Evolutionary conservation across 2,797 vertebrate genomes (phyloP).

Genomic region (Rousettus madagascariensis): DNA sequence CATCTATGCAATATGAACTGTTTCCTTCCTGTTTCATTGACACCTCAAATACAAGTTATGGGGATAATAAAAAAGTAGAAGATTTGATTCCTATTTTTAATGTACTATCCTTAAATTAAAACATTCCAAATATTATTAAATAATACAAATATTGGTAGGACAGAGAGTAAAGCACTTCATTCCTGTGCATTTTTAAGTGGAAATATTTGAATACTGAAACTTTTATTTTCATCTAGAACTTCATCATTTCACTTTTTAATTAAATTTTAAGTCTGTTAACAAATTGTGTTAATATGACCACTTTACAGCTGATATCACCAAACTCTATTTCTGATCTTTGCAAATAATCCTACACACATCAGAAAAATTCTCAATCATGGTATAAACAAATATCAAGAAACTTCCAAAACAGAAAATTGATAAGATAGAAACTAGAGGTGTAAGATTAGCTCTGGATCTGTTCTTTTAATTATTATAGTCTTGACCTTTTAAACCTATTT

Average conservation of each 20-base stretch:
- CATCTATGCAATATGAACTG: not conserved
- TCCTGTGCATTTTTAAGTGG: not conserved
- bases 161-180: not conserved
- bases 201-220: not conserved
- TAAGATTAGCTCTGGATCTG: not conserved
- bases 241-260: not conserved
- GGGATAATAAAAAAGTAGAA: not conserved
- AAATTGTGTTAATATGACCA: not conserved
- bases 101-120: not conserved
- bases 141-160: not conserved
- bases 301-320: not conserved
- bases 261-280: conserved; percentile 8
- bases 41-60: not conserved
- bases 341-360: not conserved
- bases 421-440: not conserved
- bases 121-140: not conserved
- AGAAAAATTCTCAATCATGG: conserved; percentile 32
- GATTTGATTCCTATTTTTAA: not conserved
- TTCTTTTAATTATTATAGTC: not conserved
- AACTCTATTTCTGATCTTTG: not conserved
- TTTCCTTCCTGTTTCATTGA: not conserved
- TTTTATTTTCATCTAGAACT: not conserved
- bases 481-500: conserved; percentile 3
- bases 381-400: not conserved
- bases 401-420: not conserved